These are phyloP conservation scores for Conops quadrifasciatus DNA, from an alignment of 2,888 invertebrate species.

Conservation along the genomic window DNA sequence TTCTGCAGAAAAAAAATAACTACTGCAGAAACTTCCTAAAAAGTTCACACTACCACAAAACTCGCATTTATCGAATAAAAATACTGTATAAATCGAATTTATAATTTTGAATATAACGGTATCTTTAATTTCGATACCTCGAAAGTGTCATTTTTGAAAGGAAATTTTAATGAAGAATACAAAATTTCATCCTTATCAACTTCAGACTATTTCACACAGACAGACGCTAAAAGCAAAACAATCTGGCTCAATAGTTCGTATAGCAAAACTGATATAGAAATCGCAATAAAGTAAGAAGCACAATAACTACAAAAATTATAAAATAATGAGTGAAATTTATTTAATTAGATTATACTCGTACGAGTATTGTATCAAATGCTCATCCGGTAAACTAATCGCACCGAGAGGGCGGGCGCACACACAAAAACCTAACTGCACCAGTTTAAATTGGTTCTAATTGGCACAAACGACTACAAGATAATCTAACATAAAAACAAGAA, in stretches of 20 bases:
- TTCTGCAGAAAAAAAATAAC: no score
- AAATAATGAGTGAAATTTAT: constrained; percentile 21
- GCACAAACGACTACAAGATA: constrained; percentile 30
- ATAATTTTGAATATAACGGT: no score
- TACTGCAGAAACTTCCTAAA: no score
- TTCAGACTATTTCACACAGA: no score
- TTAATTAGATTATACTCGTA: constrained; percentile 26
- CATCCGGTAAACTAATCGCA: constrained; percentile 4
- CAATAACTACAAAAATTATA: not conserved
- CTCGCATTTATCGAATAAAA: no score
- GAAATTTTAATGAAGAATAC: no score
- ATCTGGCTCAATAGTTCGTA: not conserved
- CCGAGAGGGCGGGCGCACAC: constrained; percentile 13
- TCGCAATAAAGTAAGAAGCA: not conserved
- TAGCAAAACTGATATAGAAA: not conserved
- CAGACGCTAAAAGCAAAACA: no score
- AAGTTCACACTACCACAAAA: no score
- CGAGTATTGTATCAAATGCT: not conserved
- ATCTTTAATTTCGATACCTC: no score
- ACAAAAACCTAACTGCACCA: constrained; percentile 25
- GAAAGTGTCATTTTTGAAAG: no score
- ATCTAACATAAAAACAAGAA: not conserved
- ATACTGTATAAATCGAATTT: no score
- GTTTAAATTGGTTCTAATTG: constrained; percentile 42
- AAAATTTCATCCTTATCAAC: no score